phyloP scores from a whole-genome alignment of 2,113 vertebrate genomes.

The Arvicanthis niloticus region DNA sequence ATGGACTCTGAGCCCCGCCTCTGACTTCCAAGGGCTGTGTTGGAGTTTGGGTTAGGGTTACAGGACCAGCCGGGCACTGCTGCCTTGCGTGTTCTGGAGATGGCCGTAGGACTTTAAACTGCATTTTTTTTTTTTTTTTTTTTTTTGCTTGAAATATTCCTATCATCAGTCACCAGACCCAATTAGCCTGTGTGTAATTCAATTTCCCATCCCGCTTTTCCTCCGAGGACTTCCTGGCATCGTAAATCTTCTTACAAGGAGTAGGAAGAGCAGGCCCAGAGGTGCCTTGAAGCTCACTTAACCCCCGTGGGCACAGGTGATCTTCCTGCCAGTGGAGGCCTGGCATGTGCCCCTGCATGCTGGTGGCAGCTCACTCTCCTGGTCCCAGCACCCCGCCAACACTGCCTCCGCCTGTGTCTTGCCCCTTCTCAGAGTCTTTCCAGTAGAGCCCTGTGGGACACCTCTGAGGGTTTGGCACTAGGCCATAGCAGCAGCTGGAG shows the following conservation, averaged over 20 bases:
- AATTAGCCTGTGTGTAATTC: background rate
- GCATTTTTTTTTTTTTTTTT: background rate
- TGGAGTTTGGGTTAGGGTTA: background rate
- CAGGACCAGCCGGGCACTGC: background rate
- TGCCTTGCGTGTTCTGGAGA: background rate
- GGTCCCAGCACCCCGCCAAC: accelerated
- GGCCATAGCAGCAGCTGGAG: accelerated
- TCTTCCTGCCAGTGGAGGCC: background rate
- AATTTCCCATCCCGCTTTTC: background rate
- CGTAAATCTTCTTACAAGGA: background rate
- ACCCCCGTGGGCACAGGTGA: accelerated
- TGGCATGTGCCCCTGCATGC: too few species aligned
- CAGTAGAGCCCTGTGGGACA: accelerated
- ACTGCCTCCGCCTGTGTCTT: accelerated
- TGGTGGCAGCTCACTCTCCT: too few species aligned
- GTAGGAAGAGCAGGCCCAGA: background rate
- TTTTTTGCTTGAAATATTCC: background rate
- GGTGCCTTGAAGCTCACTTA: accelerated
- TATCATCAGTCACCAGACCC: background rate
- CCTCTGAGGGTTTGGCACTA: accelerated
- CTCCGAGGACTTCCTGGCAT: background rate
- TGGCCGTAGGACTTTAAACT: background rate
- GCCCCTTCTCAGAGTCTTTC: background rate
- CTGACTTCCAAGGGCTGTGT: background rate
- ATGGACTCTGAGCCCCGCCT: background rate